Base-by-base conservation (phyloP, 2,888 invertebrate genomes). In the Megamerina dolium region DNA sequence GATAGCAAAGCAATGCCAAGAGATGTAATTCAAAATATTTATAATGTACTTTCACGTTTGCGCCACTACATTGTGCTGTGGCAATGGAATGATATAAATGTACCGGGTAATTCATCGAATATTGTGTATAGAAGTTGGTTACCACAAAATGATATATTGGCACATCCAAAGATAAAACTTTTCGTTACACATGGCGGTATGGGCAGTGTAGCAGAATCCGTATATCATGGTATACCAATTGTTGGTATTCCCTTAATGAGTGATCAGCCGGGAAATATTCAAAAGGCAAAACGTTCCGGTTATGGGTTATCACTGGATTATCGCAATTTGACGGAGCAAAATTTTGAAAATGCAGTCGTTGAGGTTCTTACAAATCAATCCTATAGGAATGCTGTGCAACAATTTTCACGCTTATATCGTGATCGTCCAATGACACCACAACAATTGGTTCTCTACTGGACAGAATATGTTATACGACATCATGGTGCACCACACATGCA, bases 161-260 rank as follows among this genome's bases (percentile, higher is more conserved):
- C 85, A 20, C 85, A 86, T 60, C 78, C 80, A 4, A 83, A 82
- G 66, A 75, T 85, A 14, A 77, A 79, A 32, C 43, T 59, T 6
- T 63, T 63, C 42, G 55, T 63, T 12, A 59, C 60, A 0, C 59
- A 57, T 18, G 55, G 64, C 19, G 86, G 86, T 12, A 73, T 85
- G 0, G 75, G 85, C 26, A 83, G 85, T 55, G 79, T 85, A 72
- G 83, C 81, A 57, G 86, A 87, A 63, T 82, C 85, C 0, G 83
- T 84, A 20, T 85, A 82, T 68, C 85, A 86, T 58, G 85, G 81
- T 3, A 82, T 84, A 0, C 85, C 86, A 1, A 80, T 85, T 4
- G 78, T 87, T 18, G 79, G 80, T 1, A 76, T 87, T 37, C 86
- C 87, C 1, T 81, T 86, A 1, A 85, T 85, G 66, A 85, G 83